Base-by-base conservation (phyloP, 1,140 invertebrate species). In the Calephelis virginiensis region DNA sequence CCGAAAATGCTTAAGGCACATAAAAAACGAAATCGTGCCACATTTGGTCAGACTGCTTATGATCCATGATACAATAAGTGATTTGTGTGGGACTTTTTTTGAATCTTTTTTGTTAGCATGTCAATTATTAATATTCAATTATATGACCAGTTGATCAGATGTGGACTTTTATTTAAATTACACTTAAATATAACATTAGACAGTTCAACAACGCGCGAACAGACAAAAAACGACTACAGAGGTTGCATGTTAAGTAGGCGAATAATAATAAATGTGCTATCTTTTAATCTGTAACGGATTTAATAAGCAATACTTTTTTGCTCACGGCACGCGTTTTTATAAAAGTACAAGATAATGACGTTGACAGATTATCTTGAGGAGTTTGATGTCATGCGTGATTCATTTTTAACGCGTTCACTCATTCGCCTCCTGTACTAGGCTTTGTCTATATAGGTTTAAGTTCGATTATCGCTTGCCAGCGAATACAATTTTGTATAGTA, bases 321-420 rank as follows among this genome's bases (percentile, higher is more conserved):
- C 62, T 61, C n/a, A 28, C 56, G 47, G 37, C 53, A 59, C 46
- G 63, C 49, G 40, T 76, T 73, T 76, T 71, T 66, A 47, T 60
- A 68, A 67, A 70, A 69, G 67, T 68, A 70, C 73, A 70, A 70
- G 70, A 70, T 76, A 71, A 68, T 73, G 75, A 77, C 73, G 67
- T 75, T 77, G 75, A 77, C 69, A 68, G 70, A 77, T 75, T 75
- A 67, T 72, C 69, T 69, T 48, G 66, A 17, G 13, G 62, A 66
- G 66, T 65, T 68, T 71, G 72, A 61, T 59, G 60, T 68, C 64
- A 64, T 66, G 66, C 63, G 61, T 74, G 72, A 76, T 69, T 76
- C 72, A 76, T 68, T 61, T 67, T 66, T 56, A 66, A 72, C 64
- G 62, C 59, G 56, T 62, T 40, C 45, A 60, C 47, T 11, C 11